Evolutionary conservation across 2,888 invertebrate genomes (phyloP), one percentile per base, ranked within the genome.

Genomic region (Magallana nippona): DNA sequence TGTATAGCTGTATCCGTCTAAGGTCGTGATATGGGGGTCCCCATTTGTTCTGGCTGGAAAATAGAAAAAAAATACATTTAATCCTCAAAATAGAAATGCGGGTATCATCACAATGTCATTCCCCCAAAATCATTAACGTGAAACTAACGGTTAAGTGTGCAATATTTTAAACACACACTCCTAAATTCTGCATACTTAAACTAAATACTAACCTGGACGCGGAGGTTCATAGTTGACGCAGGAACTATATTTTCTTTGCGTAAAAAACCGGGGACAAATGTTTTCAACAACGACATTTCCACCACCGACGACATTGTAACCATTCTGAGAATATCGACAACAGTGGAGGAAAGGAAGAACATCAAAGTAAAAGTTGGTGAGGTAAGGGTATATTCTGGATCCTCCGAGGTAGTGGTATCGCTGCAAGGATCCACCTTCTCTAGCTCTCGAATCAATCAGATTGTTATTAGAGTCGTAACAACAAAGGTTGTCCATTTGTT

Each of bases 371-470:
- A 83, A 80, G 32, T 83, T 83, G n/a, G 83, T 63, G 17, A 83
- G n/a, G 62, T 56, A 83, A 2, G 83, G 83, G 10, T 57, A 19
- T 13, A 80, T 56, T 27, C 22, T 19, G 11, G n/a, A 19, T 27
- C 55, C 80, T 55, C 83, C 83, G 8, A n/a, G n/a, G 55, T 80
- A 83, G 55, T 83, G 83, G n/a, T 80, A 83, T 71, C 83, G 55
- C 22, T 83, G 60, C 22, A 71, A n/a, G 19, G 27, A 71, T 17
- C 80, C 83, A 1, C 83, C 83, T 22, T 22, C 63, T 17, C 15
- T 56, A 17, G 19, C 44, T 32, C 63, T 71, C 0, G 83, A 56
- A 27, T 83, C 63, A 57, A 83, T 83, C 44, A 83, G 57, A 15
- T 57, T 55, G 2, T 79, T 79, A 1, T 3, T 11, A 0, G 19